Conservation (phyloP, 2,888 invertebrate species). For the Pteria penguin region DNA sequence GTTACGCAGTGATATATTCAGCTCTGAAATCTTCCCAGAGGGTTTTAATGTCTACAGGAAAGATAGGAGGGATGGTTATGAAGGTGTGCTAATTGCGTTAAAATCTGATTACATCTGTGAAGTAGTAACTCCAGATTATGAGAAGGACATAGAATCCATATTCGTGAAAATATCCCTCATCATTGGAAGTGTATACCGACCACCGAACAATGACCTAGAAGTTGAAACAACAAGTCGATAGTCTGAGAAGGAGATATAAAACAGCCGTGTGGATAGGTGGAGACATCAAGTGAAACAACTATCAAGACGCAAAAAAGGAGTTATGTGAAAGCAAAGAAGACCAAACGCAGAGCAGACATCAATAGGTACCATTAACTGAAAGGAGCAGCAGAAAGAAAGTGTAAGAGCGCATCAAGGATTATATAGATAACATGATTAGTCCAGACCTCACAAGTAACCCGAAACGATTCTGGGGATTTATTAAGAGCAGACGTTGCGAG, state of each 20-base stretch:
- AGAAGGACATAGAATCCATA: background rate
- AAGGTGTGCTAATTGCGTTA: background rate
- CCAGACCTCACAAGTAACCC: background rate
- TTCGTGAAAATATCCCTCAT: background rate
- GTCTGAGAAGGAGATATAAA: too few species aligned
- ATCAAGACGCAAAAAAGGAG: background rate
- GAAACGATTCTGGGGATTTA: conserved; percentile 2
- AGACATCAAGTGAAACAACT: background rate
- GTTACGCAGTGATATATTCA: background rate
- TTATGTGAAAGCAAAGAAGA: background rate
- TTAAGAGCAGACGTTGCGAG: background rate
- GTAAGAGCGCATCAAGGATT: background rate
- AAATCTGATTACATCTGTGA: background rate
- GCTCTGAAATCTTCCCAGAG: conserved; percentile 4
- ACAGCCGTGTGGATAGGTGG: too few species aligned
- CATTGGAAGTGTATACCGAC: too few species aligned
- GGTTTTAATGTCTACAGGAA: background rate
- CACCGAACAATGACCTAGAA: too few species aligned
- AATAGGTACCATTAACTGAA: background rate
- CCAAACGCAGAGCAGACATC: background rate
- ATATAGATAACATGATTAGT: background rate
- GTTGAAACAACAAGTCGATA: too few species aligned
- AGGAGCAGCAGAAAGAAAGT: background rate
- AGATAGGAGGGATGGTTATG: conserved; percentile 8
- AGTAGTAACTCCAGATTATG: background rate